Evolutionary conservation across 92 coral and sea anemone species (phyloP), one percentile per base, ranked within the genome.

Genomic region (Pocillopora grandis): DNA sequence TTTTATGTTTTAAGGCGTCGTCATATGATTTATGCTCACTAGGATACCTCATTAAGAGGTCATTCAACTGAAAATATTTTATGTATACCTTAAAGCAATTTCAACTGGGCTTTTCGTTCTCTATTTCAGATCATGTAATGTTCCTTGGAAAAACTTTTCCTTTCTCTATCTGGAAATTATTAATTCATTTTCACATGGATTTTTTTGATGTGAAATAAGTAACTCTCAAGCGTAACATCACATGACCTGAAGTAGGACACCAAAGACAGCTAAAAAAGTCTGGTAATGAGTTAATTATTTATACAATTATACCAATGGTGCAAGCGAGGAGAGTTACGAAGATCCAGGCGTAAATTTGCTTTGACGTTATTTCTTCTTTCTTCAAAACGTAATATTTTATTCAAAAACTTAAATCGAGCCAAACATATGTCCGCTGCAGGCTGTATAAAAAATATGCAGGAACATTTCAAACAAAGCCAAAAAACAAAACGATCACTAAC

Each of bases 221-320:
- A 42, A 27, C 35, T 70, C 75, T 27, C 52, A 70, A 19, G 49
- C 75, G 73, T 9, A 68, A n/a, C 36, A n/a, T 68, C 73, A 68
- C 79, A 75, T 75, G 64, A 52, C 64, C 65, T 75, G 64, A 52
- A 52, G 79, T 52, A 52, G 62, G 79, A 75, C 79, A 76, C 64
- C 66, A 58, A 76, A 57, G 64, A 57, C 17, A 75, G 66, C 37
- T 76, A 48, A n/a, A 2, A 12, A 10, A 5, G 49, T 19, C 36
- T 31, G 2, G 10, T 31, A 60, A 52, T 76, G 20, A 76, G 49
- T 72, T 72, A 72, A n/a, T n/a, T n/a, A n/a, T n/a, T n/a, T n/a
- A 72, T 72, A 72, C 79, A 76, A 76, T 76, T 76, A 48, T 76
- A 76, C 79, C 79, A 58, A 76, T 76, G 79, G 58, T 76, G 79